Evolutionary conservation across 2,113 vertebrate genomes (phyloP).

Genomic region (Tichodroma muraria): DNA sequence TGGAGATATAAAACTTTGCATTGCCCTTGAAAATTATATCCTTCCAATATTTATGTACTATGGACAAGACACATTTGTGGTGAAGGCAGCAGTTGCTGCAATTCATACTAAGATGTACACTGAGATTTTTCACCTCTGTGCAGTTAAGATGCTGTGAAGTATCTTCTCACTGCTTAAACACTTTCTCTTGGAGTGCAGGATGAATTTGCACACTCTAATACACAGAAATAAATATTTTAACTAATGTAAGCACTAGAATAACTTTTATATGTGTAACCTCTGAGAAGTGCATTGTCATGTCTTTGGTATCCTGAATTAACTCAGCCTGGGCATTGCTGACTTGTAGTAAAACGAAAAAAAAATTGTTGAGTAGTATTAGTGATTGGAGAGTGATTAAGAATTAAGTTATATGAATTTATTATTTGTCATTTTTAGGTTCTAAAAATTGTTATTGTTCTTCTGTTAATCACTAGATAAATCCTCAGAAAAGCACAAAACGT

Average conservation of each 20-base stretch:
- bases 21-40: background rate
- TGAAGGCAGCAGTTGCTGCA: background rate
- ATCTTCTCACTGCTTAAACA: background rate
- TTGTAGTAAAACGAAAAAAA: background rate
- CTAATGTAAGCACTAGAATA: background rate
- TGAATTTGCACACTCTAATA: background rate
- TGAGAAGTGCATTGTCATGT: background rate
- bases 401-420: background rate
- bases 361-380: background rate
- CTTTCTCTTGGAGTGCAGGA: background rate
- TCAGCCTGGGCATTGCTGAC: background rate
- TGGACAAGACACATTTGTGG: background rate
- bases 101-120: background rate
- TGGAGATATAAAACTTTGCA: background rate
- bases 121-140: background rate
- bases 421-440: background rate
- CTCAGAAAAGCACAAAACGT: background rate
- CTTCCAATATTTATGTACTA: background rate
- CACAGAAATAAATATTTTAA: background rate
- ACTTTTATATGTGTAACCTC: background rate
- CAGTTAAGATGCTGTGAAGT: background rate
- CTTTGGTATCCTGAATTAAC: background rate
- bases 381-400: background rate
- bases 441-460: background rate
- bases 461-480: background rate